Conservation (phyloP, 2,113 vertebrate genomes). For the Trinectes maculatus region DNA sequence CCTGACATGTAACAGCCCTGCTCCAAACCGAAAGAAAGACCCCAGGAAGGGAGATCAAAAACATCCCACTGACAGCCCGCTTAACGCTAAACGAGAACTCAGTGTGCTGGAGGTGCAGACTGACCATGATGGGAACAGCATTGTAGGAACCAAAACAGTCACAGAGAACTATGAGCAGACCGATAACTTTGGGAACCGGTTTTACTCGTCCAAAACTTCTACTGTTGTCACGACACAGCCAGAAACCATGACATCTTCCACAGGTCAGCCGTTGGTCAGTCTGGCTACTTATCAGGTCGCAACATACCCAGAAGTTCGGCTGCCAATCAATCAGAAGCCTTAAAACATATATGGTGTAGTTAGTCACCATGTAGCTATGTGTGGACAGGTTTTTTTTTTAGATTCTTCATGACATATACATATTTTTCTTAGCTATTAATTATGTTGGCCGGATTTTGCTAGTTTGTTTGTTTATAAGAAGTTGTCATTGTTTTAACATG, state of each 20-base stretch:
- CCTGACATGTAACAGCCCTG: constrained; percentile 57
- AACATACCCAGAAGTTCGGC: constrained; percentile 77
- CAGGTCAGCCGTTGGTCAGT: constrained; percentile 45
- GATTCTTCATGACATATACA: constrained; percentile 13
- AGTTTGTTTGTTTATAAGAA: constrained; percentile 10
- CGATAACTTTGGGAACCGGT: constrained; percentile 83
- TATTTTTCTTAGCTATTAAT: background rate
- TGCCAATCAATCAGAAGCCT: constrained; percentile 66
- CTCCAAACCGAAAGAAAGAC: constrained; percentile 45
- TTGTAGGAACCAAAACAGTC: constrained; percentile 78
- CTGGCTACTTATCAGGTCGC: constrained; percentile 70
- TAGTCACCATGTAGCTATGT: background rate
- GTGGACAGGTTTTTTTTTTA: constrained; percentile 3
- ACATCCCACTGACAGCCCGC: constrained; percentile 44
- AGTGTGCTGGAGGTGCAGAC: constrained; percentile 86
- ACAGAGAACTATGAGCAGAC: constrained; percentile 85
- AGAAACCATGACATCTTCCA: constrained; percentile 71
- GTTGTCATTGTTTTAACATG: background rate
- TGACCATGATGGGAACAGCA: constrained; percentile 67
- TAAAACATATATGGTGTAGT: background rate
- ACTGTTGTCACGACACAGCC: constrained; percentile 83
- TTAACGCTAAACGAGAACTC: constrained; percentile 78
- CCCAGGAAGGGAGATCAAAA: constrained; percentile 38
- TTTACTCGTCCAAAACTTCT: constrained; percentile 82
- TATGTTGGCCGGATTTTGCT: background rate